Base-by-base conservation (phyloP, 2,888 invertebrate species). In the Agonopterix subpropinquella region DNA sequence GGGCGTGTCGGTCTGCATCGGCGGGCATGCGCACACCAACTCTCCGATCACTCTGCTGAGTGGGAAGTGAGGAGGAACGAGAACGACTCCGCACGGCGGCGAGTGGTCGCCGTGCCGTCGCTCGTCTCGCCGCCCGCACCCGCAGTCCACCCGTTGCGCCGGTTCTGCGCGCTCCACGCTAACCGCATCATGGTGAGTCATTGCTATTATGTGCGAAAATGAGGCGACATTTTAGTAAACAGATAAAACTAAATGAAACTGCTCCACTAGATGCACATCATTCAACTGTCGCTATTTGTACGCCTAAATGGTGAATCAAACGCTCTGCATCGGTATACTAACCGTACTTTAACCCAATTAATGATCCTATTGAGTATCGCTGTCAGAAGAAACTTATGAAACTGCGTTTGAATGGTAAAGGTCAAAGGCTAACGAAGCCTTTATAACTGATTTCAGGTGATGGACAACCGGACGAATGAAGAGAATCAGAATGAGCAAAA, bases 151-250 rank as follows among this genome's bases (percentile, higher is more conserved):
- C 77, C 78, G 73, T 75, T 83, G 85, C 85, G 84, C 78, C 80
- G 80, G 79, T 73, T 77, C 77, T 70, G 79, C 71, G 79, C 85
- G 80, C 87, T 80, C 71, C 76, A 72, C 82, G 70, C 72, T 71
- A 78, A 74, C 83, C 81, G 81, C 85, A 86, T 72, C 81, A 88
- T 88, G 88, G 88, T 88, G 88, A 88, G 88, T 88, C 87, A 87
- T 73, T 73, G 59, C 73, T 68, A 68, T 60, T 69, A 70, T 77
- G 75, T 80, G 82, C 80, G 73, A 84, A 85, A 77, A 82, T 78
- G 70, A 63, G 67, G 67, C 70, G 70, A 74, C 74, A 76, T 78
- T 28, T 28, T 75, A 67, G 62, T 52, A 64, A 58, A 55, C 61
- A 65, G 62, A 65, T 61, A 55, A 62, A 69, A 68, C 64, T 67